Base-by-base conservation (phyloP, 2,113 vertebrate genomes). In the Mus musculus region DNA sequence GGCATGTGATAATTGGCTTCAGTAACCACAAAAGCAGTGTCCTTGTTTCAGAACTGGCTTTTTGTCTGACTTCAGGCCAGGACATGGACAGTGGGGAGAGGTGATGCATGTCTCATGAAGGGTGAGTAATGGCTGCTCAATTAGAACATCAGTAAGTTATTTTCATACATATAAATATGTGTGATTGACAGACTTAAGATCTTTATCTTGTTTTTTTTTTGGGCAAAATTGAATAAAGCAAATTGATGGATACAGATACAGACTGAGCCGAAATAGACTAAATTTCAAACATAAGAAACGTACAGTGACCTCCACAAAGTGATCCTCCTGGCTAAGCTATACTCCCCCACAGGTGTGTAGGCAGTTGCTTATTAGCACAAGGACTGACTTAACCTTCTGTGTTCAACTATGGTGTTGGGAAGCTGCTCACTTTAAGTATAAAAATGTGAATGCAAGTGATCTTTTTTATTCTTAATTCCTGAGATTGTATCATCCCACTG, bases 91-190 rank as follows among this genome's bases (percentile, higher is more conserved):
- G 7, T 63, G 56, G 72, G 82, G 93, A 91, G 87, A n/a, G 49
- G n/a, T 85, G 88, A 63, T 39, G 10, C 61, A 90, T 8, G 28
- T 0, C 0, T 90, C 65, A 86, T 89, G 95, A 97, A 96, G 61
- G 96, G 28, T 63, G 14, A 95, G 9, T 52, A 90, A 94, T 81
- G 91, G 95, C 14, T 97, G 71, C 93, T 97, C 87, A 95, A 88
- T 97, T 97, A 98, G 95, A n/a, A 96, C 73, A 98, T 98, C 97
- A 80, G 42, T 98, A 96, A 95, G 75, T 89, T 61, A 39, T 67
- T 82, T 97, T 69, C 77, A 71, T 54, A 77, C 16, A 54, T 67
- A 82, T 24, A 97, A 97, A 67, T 0, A 1, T 22, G 26, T 95
- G 90, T 75, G 95, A 97, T 93, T 95, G 84, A 96, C 49, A 97